A percentile compares a stretch with the other conserved stretches of the same genome.
These are phyloP conservation scores for Antigone vipio DNA, from an alignment of 2,113 vertebrate species.

Conservation along the genomic window DNA sequence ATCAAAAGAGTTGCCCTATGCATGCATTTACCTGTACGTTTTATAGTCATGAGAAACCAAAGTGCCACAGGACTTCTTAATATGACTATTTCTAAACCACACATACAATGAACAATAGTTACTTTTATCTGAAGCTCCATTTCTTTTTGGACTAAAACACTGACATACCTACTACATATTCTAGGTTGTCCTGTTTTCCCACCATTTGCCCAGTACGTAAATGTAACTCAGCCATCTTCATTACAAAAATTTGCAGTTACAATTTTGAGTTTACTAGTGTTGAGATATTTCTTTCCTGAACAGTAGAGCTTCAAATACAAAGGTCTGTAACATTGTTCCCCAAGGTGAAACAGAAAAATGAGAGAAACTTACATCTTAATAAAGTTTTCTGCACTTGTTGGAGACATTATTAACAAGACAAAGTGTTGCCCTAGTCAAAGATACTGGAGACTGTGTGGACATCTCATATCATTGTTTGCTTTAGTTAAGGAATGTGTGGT, in stretches of 20 bases:
- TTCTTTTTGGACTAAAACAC: neutral
- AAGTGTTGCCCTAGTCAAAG: neutral
- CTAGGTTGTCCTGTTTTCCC: neutral
- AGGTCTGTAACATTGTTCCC: neutral
- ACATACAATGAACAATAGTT: neutral
- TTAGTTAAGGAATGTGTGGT: neutral
- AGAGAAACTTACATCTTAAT: neutral
- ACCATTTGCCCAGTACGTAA: neutral
- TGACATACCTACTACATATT: neutral
- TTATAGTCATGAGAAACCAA: neutral
- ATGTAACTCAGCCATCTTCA: neutral
- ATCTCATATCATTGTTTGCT: neutral
- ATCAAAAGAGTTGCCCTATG: neutral
- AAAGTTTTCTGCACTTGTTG: neutral
- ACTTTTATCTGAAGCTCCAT: neutral
- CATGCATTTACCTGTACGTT: neutral
- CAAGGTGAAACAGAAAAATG: neutral
- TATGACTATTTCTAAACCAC: neutral
- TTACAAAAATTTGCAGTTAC: neutral
- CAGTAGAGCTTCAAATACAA: neutral
- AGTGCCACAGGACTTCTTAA: neutral
- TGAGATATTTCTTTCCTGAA: neutral
- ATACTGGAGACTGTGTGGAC: neutral
- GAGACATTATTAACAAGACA: neutral
- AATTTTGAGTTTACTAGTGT: neutral